Conservation (phyloP, 2,888 invertebrate species). For the Stramonita haemastoma region DNA sequence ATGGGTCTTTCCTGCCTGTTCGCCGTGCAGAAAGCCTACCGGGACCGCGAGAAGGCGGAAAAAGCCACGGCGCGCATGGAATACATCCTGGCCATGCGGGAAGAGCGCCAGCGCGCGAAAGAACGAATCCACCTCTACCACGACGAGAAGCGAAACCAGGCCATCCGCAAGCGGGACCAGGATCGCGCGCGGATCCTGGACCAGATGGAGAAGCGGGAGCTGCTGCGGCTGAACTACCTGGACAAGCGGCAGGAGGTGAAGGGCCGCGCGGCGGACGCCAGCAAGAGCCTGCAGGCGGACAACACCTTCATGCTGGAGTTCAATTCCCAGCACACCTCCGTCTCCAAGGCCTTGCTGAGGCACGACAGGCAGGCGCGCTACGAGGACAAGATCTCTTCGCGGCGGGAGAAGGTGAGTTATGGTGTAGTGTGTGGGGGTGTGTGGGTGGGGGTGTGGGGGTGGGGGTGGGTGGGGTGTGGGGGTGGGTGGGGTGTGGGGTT, state of each 20-base stretch:
- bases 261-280: constrained; percentile 52
- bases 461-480: background rate
- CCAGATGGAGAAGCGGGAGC: constrained; percentile 66
- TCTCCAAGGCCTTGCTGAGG: constrained; percentile 74
- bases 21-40: constrained; percentile 76
- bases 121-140: constrained; percentile 69
- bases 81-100: constrained; percentile 67
- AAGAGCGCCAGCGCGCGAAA: constrained; percentile 70
- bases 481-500: too few species aligned
- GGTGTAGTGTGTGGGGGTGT: too few species aligned
- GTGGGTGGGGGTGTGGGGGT: background rate
- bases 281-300: constrained; percentile 62
- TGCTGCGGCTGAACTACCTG: constrained; percentile 63
- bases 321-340: constrained; percentile 75
- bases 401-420: constrained; percentile 20
- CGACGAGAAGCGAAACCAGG: constrained; percentile 66
- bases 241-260: constrained; percentile 66
- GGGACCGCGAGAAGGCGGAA: constrained; percentile 72
- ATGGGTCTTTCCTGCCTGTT: constrained; percentile 74
- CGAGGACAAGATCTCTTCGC: constrained; percentile 60
- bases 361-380: constrained; percentile 71
- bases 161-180: constrained; percentile 63
- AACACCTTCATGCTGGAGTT: constrained; percentile 73
- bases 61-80: constrained; percentile 68
- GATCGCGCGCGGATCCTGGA: constrained; percentile 66